Base-by-base conservation (phyloP, 2,888 invertebrate species). In the Strigamia maritima region DNA sequence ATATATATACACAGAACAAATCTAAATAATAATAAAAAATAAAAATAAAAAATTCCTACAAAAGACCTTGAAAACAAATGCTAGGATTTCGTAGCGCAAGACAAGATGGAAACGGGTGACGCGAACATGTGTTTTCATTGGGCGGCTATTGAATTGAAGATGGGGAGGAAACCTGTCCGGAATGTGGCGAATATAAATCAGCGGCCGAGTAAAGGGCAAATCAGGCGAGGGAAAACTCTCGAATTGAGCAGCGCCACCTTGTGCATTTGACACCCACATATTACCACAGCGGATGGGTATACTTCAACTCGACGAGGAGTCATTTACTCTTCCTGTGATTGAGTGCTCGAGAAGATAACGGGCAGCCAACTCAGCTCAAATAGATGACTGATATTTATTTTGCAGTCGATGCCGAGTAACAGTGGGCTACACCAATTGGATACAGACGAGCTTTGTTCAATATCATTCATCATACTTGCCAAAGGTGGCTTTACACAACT, bases 11-110 rank as follows among this genome's bases (percentile, higher is more conserved):
- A 60, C 60, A 60, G 60, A n/a, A 60, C 49, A 49, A 10, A n/a
- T 3, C n/a, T n/a, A n/a, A n/a, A n/a, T n/a, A n/a, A n/a, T 3
- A n/a, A 6, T 2, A 49, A n/a, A 4, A 60, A 19, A 60, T 10
- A 60, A 60, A 60, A 60, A 19, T 2, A 60, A 60, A 60, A 60
- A 12, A 60, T n/a, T n/a, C n/a, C n/a, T n/a, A n/a, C n/a, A n/a
- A n/a, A n/a, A n/a, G n/a, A 60, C 60, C 60, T 60, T 60, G 60
- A 60, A 60, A 60, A 60, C 60, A 60, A 60, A 60, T 60, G 60
- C 60, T 19, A 60, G 22, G 60, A 60, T 60, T 60, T 60, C 2
- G 60, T 2, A 3, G 60, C 60, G 19, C 1, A 24, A 60, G 60
- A 60, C 60, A 60, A 6, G 60, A 60, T 60, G 60, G 60, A 60